Evolutionary conservation across 2,113 vertebrate species (phyloP).

Genomic region (Daphoenositta chrysoptera): DNA sequence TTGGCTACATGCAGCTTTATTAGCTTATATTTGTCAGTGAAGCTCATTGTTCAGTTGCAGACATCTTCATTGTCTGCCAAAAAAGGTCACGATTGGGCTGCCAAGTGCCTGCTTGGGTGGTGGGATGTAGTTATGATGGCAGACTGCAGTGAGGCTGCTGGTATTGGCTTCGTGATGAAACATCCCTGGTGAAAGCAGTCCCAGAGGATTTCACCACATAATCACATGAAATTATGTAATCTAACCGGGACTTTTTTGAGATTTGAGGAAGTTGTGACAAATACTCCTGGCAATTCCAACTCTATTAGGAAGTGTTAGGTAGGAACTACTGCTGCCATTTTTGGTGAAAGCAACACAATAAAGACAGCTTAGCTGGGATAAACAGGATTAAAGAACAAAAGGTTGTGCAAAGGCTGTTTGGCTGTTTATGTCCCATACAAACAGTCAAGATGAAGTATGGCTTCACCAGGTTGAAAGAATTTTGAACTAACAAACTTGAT

Average conservation of each 20-base stretch:
- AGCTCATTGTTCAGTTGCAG: background rate
- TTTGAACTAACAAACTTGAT: background rate
- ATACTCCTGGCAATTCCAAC: background rate
- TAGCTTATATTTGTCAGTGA: background rate
- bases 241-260: background rate
- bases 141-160: background rate
- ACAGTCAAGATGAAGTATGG: background rate
- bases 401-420: background rate
- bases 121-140: background rate
- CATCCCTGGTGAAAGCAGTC: background rate
- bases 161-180: background rate
- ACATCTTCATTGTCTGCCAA: background rate
- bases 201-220: background rate
- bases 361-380: background rate
- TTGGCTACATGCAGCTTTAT: background rate
- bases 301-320: background rate
- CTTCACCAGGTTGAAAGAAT: background rate
- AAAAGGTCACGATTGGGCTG: accelerated
- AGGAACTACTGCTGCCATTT: background rate
- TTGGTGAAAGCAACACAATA: background rate
- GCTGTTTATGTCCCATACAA: background rate
- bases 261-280: background rate
- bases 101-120: background rate
- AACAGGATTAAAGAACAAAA: background rate
- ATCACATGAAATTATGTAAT: background rate